Evolutionary conservation across 2,797 vertebrate genomes (phyloP).

Genomic region (Salarias fasciatus): DNA sequence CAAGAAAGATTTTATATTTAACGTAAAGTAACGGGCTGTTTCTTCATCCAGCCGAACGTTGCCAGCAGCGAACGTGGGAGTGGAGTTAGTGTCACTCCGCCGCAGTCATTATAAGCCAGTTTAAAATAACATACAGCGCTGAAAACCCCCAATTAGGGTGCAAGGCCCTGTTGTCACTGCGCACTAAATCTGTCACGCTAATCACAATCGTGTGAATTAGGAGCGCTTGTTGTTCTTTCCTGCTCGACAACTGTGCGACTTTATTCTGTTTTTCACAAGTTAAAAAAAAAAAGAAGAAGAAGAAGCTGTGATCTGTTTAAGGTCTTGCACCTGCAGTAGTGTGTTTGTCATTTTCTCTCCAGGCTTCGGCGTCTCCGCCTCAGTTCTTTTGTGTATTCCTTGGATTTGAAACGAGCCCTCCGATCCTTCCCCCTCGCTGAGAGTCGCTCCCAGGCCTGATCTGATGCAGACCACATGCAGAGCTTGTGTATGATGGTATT

Average conservation of each 20-base stretch:
- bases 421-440: conserved; percentile 48
- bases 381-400: conserved; percentile 56
- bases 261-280: conserved; percentile 13
- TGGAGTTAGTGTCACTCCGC: conserved; percentile 65
- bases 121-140: conserved; percentile 68
- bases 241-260: conserved; percentile 39
- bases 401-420: conserved; percentile 60
- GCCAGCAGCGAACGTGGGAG: conserved; percentile 59
- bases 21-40: conserved; percentile 30
- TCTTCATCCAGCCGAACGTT: conserved; percentile 46
- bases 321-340: conserved; percentile 47
- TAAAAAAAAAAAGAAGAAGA: not conserved
- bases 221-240: conserved; percentile 34
- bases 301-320: conserved; percentile 27
- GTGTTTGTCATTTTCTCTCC: conserved; percentile 59
- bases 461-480: conserved; percentile 76
- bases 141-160: conserved; percentile 72
- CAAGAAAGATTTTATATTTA: conserved; percentile 33
- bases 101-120: conserved; percentile 60
- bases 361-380: conserved; percentile 57
- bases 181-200: conserved; percentile 74
- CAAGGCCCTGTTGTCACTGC: conserved; percentile 61
- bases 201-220: conserved; percentile 67
- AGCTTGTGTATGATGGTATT: conserved; percentile 74
- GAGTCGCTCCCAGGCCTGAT: conserved; percentile 64